These are phyloP conservation scores for Sebastes schlegelii DNA, from an alignment of 2,113 vertebrate genomes.

Conservation along the genomic window DNA sequence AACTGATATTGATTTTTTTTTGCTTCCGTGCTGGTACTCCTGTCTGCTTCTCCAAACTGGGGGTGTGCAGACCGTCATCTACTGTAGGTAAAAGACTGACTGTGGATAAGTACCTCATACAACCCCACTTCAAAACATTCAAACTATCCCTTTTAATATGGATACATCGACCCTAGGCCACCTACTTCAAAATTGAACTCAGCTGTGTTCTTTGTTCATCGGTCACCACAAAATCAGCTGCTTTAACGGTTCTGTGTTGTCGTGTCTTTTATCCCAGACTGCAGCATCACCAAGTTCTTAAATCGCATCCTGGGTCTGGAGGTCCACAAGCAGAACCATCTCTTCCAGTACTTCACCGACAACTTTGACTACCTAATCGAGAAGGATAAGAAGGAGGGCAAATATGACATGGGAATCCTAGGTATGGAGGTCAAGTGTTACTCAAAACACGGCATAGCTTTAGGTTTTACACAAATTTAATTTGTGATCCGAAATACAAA, in stretches of 20 bases:
- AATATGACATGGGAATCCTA: conserved; percentile 99
- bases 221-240: background rate
- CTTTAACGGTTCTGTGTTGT: background rate
- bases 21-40: background rate
- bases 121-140: background rate
- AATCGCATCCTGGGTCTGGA: conserved; percentile 98
- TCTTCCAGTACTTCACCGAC: conserved; percentile 98
- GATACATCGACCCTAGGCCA: background rate
- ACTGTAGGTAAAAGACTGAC: background rate
- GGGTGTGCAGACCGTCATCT: background rate
- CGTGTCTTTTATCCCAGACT: conserved; percentile 83
- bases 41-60: background rate
- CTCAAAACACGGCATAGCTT: background rate
- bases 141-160: background rate
- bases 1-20: too few relatives aligned
- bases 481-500: background rate
- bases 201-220: background rate
- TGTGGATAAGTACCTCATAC: background rate
- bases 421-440: conserved; percentile 81
- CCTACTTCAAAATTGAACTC: background rate
- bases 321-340: conserved; percentile 95
- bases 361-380: conserved; percentile 97
- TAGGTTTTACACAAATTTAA: background rate
- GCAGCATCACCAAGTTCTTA: conserved; percentile 97
- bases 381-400: conserved; percentile 97